A percentile compares a stretch with the other conserved stretches of the same genome.
phyloP scores from a whole-genome alignment of 1,140 invertebrate genomes.

The Micrasema minimum region DNA sequence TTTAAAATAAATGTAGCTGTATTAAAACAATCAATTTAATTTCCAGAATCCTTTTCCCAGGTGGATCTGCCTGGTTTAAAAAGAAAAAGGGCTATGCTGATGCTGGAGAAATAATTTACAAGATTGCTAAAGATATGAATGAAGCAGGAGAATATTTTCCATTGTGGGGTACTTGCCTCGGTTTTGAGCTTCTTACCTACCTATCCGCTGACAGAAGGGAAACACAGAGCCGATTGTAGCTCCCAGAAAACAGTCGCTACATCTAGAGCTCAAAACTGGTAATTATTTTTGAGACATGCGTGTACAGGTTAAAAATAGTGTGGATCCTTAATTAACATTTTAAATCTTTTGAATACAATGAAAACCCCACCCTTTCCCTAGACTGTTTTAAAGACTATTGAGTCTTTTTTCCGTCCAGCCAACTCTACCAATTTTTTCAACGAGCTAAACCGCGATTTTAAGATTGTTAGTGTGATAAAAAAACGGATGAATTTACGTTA shows the following conservation, averaged over 20 bases:
- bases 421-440: no score
- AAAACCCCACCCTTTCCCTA: no score
- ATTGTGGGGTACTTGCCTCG: constrained; percentile 88
- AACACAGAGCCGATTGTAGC: constrained; percentile 71
- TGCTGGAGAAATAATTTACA: constrained; percentile 75
- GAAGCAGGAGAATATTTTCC: constrained; percentile 81
- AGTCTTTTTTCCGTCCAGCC: no score
- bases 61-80: constrained; percentile 76
- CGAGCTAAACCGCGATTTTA: no score
- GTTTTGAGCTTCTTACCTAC: constrained; percentile 84
- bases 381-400: no score
- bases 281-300: constrained; percentile 50
- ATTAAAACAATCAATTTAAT: neutral
- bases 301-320: neutral
- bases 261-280: constrained; percentile 75
- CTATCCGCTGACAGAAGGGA: constrained; percentile 70
- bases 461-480: no score
- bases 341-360: no score
- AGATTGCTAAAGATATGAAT: constrained; percentile 76
- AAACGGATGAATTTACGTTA: no score
- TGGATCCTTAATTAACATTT: no score
- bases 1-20: no score
- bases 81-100: constrained; percentile 76
- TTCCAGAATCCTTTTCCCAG: constrained; percentile 78
- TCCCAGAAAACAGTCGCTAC: constrained; percentile 70